Evolutionary conservation across 1,140 invertebrate genomes (phyloP).

Genomic region (Solen grandis): DNA sequence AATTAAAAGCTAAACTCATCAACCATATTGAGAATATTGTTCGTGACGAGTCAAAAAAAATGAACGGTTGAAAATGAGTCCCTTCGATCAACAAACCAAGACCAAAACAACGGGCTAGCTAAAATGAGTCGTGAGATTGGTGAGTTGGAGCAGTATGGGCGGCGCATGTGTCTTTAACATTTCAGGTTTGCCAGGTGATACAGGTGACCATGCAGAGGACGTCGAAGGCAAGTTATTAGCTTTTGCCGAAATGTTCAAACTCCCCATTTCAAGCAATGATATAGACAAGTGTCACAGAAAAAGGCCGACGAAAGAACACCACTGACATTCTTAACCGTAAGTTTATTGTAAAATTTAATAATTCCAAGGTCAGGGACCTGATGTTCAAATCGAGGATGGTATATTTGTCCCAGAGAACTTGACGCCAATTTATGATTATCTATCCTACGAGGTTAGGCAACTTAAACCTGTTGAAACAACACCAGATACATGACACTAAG

Average conservation of each 20-base stretch:
- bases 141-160: conserved; percentile 19
- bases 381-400: not conserved
- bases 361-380: not conserved
- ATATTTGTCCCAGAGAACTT: conserved; percentile 18
- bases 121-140: not conserved
- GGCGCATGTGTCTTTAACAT: conserved; percentile 18
- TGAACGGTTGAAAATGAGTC: not conserved
- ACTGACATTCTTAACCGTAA: too few relatives aligned
- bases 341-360: conserved; percentile 16
- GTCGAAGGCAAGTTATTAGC: not conserved
- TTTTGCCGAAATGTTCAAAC: not conserved
- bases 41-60: not conserved
- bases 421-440: not conserved
- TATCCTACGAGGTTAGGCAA: not conserved
- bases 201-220: not conserved
- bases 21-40: too few relatives aligned
- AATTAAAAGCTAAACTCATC: too few relatives aligned
- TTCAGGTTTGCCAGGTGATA: not conserved
- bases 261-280: not conserved
- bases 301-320: not conserved
- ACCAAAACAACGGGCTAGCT: too few relatives aligned
- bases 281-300: conserved; percentile 27
- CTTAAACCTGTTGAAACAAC: not conserved
- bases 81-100: not conserved
- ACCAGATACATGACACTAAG: conserved; percentile 1